Percentiles rank a stretch among this genome's conserved stretches.
Conservation (phyloP, 1,140 invertebrate species). For the Danaus plexippus region DNA sequence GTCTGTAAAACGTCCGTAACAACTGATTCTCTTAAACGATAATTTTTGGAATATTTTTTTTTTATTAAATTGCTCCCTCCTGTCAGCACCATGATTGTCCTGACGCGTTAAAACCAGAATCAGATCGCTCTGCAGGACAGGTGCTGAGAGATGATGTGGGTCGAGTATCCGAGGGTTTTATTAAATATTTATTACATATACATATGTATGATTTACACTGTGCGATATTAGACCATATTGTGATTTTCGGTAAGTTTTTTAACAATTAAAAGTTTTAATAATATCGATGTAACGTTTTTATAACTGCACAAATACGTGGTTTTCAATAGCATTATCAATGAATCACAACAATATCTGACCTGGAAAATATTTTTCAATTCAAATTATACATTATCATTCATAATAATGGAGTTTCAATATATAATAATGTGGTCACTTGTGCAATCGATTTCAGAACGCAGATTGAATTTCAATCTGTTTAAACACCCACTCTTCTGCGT, state of each 20-base stretch:
- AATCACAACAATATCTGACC: no score
- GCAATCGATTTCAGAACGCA: conserved; percentile 26
- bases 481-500: conserved; percentile 39
- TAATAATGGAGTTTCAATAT: no score
- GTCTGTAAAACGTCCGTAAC: not conserved
- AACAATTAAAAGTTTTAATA: no score
- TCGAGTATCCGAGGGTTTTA: conserved; percentile 16
- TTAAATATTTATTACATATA: conserved; percentile 24
- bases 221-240: no score
- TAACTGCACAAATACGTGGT: no score
- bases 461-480: conserved; percentile 37
- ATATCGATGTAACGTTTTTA: no score
- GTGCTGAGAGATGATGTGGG: conserved; percentile 31
- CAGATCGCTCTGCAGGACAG: conserved; percentile 21
- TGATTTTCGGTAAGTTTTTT: no score
- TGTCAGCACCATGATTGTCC: conserved; percentile 25
- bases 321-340: no score
- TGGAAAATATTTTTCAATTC: no score
- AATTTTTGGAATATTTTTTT: conserved; percentile 6
- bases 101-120: conserved; percentile 26
- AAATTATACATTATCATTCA: no score
- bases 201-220: not conserved
- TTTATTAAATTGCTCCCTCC: conserved; percentile 12
- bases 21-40: not conserved
- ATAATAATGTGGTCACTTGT: conserved; percentile 12